Evolutionary conservation across 2,797 vertebrate genomes (phyloP).

Genomic region (Crypturellus tataupa): DNA sequence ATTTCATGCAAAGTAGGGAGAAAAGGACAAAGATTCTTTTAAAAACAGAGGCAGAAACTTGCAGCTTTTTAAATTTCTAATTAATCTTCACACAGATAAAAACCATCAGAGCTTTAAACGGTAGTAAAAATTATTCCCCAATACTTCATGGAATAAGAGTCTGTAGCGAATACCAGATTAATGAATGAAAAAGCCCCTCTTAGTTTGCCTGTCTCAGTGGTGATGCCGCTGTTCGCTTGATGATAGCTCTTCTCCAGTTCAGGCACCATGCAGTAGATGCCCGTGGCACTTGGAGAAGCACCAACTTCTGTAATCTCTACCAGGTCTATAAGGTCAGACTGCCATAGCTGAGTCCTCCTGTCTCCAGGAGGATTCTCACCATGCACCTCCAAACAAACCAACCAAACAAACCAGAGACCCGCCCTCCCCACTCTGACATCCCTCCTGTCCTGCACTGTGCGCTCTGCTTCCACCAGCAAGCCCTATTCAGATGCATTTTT

Average conservation of each 20-base stretch:
- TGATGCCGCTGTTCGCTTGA: not conserved
- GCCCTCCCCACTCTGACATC: not conserved
- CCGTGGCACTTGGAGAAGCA: not conserved
- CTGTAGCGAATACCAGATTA: not conserved
- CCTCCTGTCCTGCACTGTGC: not conserved
- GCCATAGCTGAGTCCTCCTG: not conserved
- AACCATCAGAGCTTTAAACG: slow-evolving; percentile 1
- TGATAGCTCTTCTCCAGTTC: not conserved
- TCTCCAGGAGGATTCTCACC: not conserved
- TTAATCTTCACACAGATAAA: slow-evolving; percentile 3
- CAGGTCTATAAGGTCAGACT: not conserved
- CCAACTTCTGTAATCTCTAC: not conserved
- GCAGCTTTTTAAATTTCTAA: not conserved
- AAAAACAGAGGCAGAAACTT: not conserved
- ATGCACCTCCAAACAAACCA: not conserved
- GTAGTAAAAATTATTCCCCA: not conserved
- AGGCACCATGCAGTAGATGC: not conserved
- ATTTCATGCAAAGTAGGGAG: slow-evolving; percentile 34
- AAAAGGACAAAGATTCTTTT: slow-evolving; percentile 19
- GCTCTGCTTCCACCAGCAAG: not conserved
- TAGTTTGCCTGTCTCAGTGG: not conserved
- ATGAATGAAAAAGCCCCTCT: slow-evolving; percentile 15
- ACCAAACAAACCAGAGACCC: too few relatives aligned
- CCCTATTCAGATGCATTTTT: not conserved
- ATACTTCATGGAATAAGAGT: not conserved